Percentiles rank a stretch among this genome's conserved stretches.
These are phyloP conservation scores for Trissolcus brochymenae DNA, from an alignment of 2,888 invertebrate genomes.

Conservation along the genomic window DNA sequence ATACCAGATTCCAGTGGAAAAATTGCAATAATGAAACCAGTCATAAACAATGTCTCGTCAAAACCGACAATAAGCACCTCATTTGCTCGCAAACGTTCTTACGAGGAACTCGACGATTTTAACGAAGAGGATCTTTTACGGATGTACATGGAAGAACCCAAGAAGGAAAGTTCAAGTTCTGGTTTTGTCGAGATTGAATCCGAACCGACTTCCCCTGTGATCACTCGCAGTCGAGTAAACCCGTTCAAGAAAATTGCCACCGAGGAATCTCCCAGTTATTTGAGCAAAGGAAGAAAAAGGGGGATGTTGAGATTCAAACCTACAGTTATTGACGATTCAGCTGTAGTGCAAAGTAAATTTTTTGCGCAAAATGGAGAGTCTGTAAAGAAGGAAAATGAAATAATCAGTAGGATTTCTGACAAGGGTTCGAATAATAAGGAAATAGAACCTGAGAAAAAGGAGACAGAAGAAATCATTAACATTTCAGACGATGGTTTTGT, in stretches of 20 bases:
- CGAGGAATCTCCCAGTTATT: constrained; percentile 68
- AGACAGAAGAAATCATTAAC: background rate
- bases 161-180: constrained; percentile 20
- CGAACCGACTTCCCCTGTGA: constrained; percentile 15
- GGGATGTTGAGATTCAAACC: constrained; percentile 61
- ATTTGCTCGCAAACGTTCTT: constrained; percentile 61
- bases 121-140: constrained; percentile 55
- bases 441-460: constrained; percentile 28
- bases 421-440: constrained; percentile 15
- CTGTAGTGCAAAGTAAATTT: constrained; percentile 68
- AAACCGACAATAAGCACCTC: constrained; percentile 61
- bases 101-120: constrained; percentile 43
- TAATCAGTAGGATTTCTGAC: constrained; percentile 12
- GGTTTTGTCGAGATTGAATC: constrained; percentile 16
- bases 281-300: constrained; percentile 63
- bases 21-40: constrained; percentile 72
- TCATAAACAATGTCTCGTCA: constrained; percentile 36
- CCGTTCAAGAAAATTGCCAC: constrained; percentile 63
- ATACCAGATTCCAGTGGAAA: constrained; percentile 67
- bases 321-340: constrained; percentile 68
- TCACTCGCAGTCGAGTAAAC: constrained; percentile 39
- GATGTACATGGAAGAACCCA: constrained; percentile 56
- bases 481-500: background rate
- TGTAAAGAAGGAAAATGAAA: constrained; percentile 5
- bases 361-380: constrained; percentile 58